These are phyloP conservation scores for Diadegma fenestrale DNA, from an alignment of 2,888 invertebrate species.

Conservation along the genomic window DNA sequence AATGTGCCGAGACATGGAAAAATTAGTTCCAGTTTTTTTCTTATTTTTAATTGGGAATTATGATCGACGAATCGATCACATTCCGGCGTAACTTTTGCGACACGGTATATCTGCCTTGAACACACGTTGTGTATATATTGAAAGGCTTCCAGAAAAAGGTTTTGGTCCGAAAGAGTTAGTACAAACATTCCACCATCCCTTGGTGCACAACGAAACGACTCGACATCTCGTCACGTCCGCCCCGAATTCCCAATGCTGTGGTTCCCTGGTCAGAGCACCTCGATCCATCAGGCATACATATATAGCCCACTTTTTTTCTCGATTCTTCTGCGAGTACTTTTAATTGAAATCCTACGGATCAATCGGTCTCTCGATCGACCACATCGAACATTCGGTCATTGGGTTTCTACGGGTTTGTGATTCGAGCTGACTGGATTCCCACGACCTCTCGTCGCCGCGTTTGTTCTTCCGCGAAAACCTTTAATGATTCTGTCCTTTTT, in stretches of 20 bases:
- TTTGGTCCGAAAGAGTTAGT: constrained; percentile 36
- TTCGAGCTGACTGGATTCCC: constrained; percentile 26
- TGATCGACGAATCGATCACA: not conserved
- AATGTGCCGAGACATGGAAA: not conserved
- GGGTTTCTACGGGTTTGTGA: constrained; percentile 5
- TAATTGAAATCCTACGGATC: constrained; percentile 78
- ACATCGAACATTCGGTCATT: constrained; percentile 47
- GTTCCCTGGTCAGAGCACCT: constrained; percentile 56
- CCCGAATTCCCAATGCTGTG: constrained; percentile 51
- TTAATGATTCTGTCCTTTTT: not conserved
- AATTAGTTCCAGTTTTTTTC: not conserved
- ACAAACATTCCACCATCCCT: constrained; percentile 23
- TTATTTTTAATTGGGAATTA: not conserved
- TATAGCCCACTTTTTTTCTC: constrained; percentile 65
- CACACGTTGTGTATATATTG: not conserved
- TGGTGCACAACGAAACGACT: constrained; percentile 48
- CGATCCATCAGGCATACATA: constrained; percentile 55
- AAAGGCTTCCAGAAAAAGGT: constrained; percentile 9
- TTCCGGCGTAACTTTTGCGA: not conserved
- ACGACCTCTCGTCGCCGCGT: not conserved
- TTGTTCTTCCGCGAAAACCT: not conserved
- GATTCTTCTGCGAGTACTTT: constrained; percentile 60
- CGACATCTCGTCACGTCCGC: constrained; percentile 55
- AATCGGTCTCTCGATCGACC: constrained; percentile 71
- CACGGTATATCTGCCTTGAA: not conserved